phyloP scores from a whole-genome alignment of 2,888 invertebrate species.

The Meganola albula region DNA sequence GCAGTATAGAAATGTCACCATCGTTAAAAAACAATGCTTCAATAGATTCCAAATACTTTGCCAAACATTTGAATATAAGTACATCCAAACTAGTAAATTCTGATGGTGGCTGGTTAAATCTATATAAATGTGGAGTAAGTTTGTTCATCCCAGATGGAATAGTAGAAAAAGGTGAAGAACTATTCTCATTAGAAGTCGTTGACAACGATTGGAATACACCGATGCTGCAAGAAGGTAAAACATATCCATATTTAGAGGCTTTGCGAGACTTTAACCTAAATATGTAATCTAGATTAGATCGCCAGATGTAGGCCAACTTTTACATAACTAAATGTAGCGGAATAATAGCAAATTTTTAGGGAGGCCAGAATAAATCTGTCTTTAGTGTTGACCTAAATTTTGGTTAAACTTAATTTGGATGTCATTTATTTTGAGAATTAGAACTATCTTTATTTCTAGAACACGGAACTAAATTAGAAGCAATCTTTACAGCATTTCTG shows the following conservation, averaged over 20 bases:
- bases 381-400: too few species aligned
- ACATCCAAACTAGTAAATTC: conserved; percentile 73
- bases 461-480: too few species aligned
- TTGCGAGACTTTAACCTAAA: conserved; percentile 19
- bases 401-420: too few species aligned
- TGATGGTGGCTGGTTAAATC: conserved; percentile 79
- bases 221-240: conserved; percentile 82
- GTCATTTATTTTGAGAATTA: conserved; percentile 8
- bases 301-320: conserved; percentile 11
- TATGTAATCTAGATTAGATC: conserved; percentile 9
- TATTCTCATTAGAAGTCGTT: conserved; percentile 91
- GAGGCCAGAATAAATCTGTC: too few species aligned
- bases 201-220: conserved; percentile 95
- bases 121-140: conserved; percentile 88
- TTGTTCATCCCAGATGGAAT: conserved; percentile 93
- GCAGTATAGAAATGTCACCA: conserved; percentile 70
- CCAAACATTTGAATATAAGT: conserved; percentile 51
- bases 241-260: conserved; percentile 11
- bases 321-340: too few species aligned
- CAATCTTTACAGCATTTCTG: too few species aligned
- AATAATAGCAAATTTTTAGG: too few species aligned
- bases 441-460: too few species aligned
- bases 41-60: conserved; percentile 52
- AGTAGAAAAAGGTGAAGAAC: conserved; percentile 87
- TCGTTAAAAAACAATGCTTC: conserved; percentile 67